Conservation (phyloP, 35 echinoderm and acorn worm species). For the Chiridota heheva region DNA sequence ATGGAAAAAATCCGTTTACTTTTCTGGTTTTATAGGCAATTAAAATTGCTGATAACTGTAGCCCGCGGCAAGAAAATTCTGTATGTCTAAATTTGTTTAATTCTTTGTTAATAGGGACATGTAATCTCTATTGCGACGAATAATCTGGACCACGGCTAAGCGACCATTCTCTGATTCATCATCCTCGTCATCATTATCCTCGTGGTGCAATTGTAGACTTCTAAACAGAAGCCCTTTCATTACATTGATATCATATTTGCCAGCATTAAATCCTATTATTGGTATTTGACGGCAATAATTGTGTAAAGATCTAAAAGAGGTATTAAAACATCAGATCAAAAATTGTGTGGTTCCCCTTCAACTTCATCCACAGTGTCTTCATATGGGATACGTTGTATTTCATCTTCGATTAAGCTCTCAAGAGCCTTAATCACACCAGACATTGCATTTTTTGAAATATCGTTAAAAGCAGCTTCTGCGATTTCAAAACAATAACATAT, state of each 20-base stretch:
- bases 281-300: constrained; percentile 37
- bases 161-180: constrained; percentile 1
- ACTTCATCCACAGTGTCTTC: not conserved
- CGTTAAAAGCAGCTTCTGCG: not conserved
- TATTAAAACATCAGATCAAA: not conserved
- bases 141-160: constrained; percentile 2
- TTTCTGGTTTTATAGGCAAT: constrained; percentile 41
- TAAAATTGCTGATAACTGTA: constrained; percentile 33
- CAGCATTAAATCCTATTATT: constrained; percentile 47
- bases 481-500: not conserved
- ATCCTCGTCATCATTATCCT: too few species aligned
- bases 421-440: not conserved
- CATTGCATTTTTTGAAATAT: not conserved
- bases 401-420: constrained; percentile 1
- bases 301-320: not conserved
- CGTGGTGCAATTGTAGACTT: not conserved
- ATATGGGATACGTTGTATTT: not conserved
- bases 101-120: constrained; percentile 6
- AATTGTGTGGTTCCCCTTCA: not conserved
- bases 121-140: constrained; percentile 21
- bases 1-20: constrained; percentile 48
- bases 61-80: too few species aligned
- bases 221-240: constrained; percentile 28
- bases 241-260: constrained; percentile 59
- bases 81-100: constrained; percentile 37